A percentile compares a stretch with the other conserved stretches of the same genome.
phyloP scores from a whole-genome alignment of 2,797 vertebrate species.

The Syndactyla subalaris region DNA sequence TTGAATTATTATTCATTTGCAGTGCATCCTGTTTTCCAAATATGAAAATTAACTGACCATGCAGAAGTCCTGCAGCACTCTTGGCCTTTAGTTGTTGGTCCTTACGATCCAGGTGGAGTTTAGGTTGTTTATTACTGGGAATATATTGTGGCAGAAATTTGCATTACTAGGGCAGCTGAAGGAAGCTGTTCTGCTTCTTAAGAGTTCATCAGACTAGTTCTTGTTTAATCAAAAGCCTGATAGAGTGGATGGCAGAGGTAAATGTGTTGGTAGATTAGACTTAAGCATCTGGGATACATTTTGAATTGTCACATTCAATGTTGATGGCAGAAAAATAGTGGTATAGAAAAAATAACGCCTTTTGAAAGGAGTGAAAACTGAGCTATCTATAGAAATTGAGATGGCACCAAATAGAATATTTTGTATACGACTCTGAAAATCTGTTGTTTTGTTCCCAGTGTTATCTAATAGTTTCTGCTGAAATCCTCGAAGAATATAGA shows the following conservation, averaged over 20 bases:
- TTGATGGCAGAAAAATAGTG: not conserved
- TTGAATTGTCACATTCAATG: not conserved
- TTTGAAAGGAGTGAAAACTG: not conserved
- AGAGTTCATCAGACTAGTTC: not conserved
- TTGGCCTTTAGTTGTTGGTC: not conserved
- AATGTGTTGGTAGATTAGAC: not conserved
- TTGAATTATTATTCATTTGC: constrained; percentile 56
- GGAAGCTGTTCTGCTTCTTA: not conserved
- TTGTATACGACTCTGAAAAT: not conserved
- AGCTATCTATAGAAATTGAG: not conserved
- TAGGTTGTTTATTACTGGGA: not conserved
- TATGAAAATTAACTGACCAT: not conserved
- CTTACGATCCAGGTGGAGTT: not conserved
- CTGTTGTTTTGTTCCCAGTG: not conserved
- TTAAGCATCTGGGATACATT: not conserved
- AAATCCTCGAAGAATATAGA: not conserved
- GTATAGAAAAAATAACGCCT: not conserved
- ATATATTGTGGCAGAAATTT: not conserved
- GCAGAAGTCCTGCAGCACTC: not conserved
- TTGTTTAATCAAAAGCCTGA: not conserved
- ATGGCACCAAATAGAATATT: not conserved
- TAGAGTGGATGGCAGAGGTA: not conserved
- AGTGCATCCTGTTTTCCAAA: constrained; percentile 48
- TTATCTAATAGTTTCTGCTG: not conserved
- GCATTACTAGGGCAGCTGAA: not conserved